Conservation (phyloP, 2,888 invertebrate species). For the Drosophila atroscutellata region DNA sequence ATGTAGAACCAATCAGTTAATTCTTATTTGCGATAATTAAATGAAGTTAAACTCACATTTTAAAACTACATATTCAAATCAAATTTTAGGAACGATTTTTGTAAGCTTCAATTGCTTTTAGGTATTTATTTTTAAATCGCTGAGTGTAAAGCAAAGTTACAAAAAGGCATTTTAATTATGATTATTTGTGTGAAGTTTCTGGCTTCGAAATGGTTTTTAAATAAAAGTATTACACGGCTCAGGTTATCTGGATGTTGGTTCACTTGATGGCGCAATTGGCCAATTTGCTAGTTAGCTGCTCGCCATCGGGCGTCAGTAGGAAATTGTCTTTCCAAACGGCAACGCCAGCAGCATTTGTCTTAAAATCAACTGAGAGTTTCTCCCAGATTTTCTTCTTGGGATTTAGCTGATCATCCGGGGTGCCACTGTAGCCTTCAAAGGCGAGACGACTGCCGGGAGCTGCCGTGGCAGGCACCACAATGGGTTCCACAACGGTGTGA, state of each 20-base stretch:
- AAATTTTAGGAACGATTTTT: not conserved
- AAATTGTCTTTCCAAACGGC: conserved; percentile 95
- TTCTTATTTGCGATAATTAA: not conserved
- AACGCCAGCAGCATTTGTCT: conserved; percentile 89
- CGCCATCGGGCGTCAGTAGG: conserved; percentile 90
- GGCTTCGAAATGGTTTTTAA: conserved; percentile 38
- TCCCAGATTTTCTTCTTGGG: conserved; percentile 99
- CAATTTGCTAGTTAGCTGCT: conserved; percentile 90
- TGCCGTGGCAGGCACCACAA: conserved; percentile 91
- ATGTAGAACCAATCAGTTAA: not conserved
- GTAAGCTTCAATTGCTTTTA: conserved; percentile 7
- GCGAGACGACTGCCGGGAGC: conserved; percentile 93
- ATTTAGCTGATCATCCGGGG: conserved; percentile 94
- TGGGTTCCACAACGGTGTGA: conserved; percentile 93
- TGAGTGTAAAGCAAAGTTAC: conserved; percentile 14
- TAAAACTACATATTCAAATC: not conserved
- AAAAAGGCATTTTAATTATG: conserved; percentile 51
- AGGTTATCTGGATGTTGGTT: conserved; percentile 59
- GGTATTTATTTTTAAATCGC: conserved; percentile 9
- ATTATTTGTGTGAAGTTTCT: conserved; percentile 42
- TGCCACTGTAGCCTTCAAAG: conserved; percentile 93
- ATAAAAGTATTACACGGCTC: conserved; percentile 72
- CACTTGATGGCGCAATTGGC: conserved; percentile 94
- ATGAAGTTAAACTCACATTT: not conserved
- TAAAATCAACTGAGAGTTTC: conserved; percentile 92